Conservation (phyloP, 2,797 vertebrate species). For the Xerus rutilus region DNA sequence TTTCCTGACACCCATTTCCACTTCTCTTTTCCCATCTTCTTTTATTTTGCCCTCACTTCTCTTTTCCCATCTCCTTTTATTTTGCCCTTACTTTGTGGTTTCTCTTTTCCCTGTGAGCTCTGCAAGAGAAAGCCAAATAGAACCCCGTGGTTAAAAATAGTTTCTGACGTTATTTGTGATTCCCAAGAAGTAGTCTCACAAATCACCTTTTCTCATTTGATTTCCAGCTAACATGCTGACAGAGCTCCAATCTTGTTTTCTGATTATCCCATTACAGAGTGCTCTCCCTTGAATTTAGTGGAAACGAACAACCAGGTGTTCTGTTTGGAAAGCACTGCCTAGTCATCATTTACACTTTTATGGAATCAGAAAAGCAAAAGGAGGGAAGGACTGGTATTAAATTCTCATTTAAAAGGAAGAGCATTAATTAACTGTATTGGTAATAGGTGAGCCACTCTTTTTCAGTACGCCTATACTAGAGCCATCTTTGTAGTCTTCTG, state of each 20-base stretch:
- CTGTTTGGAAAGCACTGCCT: slow-evolving; percentile 21
- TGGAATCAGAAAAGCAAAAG: slow-evolving; percentile 34
- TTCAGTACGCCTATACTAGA: not conserved
- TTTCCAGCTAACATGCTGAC: slow-evolving; percentile 66
- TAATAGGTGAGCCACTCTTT: not conserved
- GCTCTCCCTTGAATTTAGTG: slow-evolving; percentile 51
- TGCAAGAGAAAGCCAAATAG: not conserved
- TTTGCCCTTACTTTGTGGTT: slow-evolving; percentile 59
- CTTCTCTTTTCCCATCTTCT: slow-evolving; percentile 65
- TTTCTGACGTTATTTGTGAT: slow-evolving; percentile 70
- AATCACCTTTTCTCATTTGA: slow-evolving; percentile 67
- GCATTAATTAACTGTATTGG: slow-evolving; percentile 25
- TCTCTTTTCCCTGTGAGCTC: not conserved
- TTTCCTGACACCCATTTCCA: slow-evolving; percentile 16
- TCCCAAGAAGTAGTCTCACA: slow-evolving; percentile 43
- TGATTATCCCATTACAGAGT: slow-evolving; percentile 7
- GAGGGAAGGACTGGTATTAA: not conserved
- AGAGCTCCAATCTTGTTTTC: slow-evolving; percentile 66
- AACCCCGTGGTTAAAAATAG: slow-evolving; percentile 67
- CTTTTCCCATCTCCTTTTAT: slow-evolving; percentile 74
- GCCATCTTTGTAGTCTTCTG: not conserved
- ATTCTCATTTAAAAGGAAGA: not conserved
- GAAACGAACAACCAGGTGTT: slow-evolving; percentile 60
- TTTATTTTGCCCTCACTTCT: slow-evolving; percentile 26
- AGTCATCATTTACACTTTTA: slow-evolving; percentile 67